Conservation (phyloP, 2,113 vertebrate species). For the Amazona vittata region DNA sequence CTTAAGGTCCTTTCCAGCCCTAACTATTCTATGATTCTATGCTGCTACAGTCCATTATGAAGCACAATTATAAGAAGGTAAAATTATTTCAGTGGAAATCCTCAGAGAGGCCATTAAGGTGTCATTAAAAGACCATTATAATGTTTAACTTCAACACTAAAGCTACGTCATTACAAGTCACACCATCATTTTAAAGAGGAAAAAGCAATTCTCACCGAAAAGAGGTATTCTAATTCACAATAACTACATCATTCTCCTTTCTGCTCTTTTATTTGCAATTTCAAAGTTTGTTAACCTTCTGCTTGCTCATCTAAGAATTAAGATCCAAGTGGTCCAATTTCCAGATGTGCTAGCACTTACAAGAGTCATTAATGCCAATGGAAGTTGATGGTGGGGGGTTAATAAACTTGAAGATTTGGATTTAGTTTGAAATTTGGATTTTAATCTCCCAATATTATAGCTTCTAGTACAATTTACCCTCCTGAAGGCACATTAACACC, state of each 20-base stretch:
- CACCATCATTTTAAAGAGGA: constrained; percentile 4
- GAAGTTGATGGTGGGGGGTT: background rate
- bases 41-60: background rate
- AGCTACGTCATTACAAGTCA: constrained; percentile 24
- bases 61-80: background rate
- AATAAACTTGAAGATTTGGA: background rate
- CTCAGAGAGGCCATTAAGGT: constrained; percentile 36
- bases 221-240: background rate
- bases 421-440: background rate
- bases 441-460: background rate
- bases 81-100: constrained; percentile 28
- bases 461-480: background rate
- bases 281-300: background rate
- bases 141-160: constrained; percentile 2
- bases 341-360: background rate
- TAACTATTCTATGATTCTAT: background rate
- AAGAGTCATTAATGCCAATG: background rate
- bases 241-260: background rate
- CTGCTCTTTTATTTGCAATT: background rate
- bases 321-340: background rate
- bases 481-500: background rate
- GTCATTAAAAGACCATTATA: constrained; percentile 51
- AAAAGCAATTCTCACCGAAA: background rate
- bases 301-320: background rate
- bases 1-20: no score